Evolutionary conservation across 1,140 invertebrate species (phyloP).

Genomic region (Cherax quadricarinatus): DNA sequence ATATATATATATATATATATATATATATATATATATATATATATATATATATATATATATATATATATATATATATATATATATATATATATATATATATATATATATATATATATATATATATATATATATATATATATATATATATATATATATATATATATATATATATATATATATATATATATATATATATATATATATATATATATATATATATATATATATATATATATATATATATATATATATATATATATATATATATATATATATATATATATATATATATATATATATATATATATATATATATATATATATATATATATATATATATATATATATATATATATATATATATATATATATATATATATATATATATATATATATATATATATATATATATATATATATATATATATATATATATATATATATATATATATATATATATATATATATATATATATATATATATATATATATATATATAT

Average conservation of each 20-base stretch:
- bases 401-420: conserved; percentile 41
- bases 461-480: too few relatives aligned
- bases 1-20: background rate
- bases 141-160: conserved; percentile 4
- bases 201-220: conserved; percentile 15
- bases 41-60: background rate
- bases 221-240: conserved; percentile 24
- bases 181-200: conserved; percentile 1
- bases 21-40: conserved; percentile 28
- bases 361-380: conserved; percentile 41
- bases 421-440: conserved; percentile 39
- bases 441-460: conserved; percentile 24
- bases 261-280: conserved; percentile 15
- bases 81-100: conserved; percentile 25
- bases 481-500: too few relatives aligned
- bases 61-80: background rate
- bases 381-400: conserved; percentile 49
- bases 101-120: conserved; percentile 21
- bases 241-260: conserved; percentile 12
- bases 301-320: conserved; percentile 46
- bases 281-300: conserved; percentile 24
- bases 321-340: conserved; percentile 48
- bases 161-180: conserved; percentile 6
- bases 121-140: conserved; percentile 12
- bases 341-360: conserved; percentile 45